Conservation (phyloP, 2,113 vertebrate species). For the Empidonax traillii region DNA sequence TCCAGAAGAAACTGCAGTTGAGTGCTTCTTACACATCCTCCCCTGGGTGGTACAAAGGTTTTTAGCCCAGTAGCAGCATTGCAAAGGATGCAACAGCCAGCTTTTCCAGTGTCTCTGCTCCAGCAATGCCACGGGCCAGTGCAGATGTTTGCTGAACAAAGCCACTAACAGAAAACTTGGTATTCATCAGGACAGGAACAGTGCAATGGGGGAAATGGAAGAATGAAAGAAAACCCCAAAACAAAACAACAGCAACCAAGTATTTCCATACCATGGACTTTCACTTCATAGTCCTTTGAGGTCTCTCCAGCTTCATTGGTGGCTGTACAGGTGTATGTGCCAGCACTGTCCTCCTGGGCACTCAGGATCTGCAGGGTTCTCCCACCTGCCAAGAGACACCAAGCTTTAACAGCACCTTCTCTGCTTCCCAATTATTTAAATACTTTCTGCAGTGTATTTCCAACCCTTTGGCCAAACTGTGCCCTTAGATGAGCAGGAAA, state of each 20-base stretch:
- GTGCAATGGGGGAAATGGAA: not conserved
- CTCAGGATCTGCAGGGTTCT: constrained; percentile 91
- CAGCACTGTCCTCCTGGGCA: constrained; percentile 83
- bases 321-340: constrained; percentile 91
- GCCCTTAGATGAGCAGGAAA: not conserved
- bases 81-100: not conserved
- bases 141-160: not conserved
- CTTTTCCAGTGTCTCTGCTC: not conserved
- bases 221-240: not conserved
- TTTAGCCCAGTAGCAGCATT: not conserved
- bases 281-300: constrained; percentile 90
- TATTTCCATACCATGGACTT: constrained; percentile 86
- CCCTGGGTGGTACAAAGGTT: not conserved
- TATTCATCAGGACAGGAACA: not conserved
- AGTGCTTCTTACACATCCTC: not conserved
- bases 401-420: not conserved
- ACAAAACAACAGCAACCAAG: not conserved
- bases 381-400: constrained; percentile 78
- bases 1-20: not conserved
- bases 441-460: not conserved
- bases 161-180: not conserved
- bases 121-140: not conserved
- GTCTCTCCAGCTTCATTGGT: constrained; percentile 94
- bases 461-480: not conserved
- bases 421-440: not conserved